Conservation (phyloP, 37 sponge, comb jelly and placozoan genomes). For the Crambe crambe region DNA sequence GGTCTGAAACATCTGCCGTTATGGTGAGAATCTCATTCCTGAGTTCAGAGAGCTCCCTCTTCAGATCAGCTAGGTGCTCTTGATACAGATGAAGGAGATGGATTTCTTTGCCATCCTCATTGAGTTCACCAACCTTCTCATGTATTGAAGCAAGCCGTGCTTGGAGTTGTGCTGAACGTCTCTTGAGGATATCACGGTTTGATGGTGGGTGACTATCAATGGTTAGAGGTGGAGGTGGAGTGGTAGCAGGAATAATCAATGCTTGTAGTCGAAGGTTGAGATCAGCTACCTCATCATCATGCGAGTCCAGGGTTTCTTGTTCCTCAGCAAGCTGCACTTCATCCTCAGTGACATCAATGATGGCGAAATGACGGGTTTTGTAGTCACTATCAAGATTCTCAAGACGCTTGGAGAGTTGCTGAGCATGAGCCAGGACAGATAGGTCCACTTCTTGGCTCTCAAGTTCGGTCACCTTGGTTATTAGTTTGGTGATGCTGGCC, state of each 20-base stretch:
- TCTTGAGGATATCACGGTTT: slow-evolving; percentile 3
- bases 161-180: slow-evolving; percentile 8
- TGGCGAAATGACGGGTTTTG: slow-evolving; percentile 14
- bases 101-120: slow-evolving; percentile 8
- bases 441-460: not conserved
- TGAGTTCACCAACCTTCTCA: slow-evolving; percentile 9
- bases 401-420: slow-evolving; percentile 16
- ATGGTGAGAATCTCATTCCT: slow-evolving; percentile 12
- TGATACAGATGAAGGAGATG: slow-evolving; percentile 25
- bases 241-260: slow-evolving; percentile 2
- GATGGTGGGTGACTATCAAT: not conserved
- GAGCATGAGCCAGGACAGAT: not conserved
- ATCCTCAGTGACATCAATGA: slow-evolving; percentile 5
- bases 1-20: too few relatives aligned
- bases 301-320: slow-evolving; percentile 9
- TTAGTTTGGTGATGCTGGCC: slow-evolving; percentile 12
- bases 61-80: slow-evolving; percentile 28
- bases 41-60: slow-evolving; percentile 36
- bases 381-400: slow-evolving; percentile 20
- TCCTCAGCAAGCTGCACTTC: slow-evolving; percentile 10
- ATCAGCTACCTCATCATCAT: slow-evolving; percentile 17
- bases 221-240: not conserved
- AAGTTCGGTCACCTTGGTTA: slow-evolving; percentile 2
- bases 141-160: slow-evolving; percentile 4
- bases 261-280: slow-evolving; percentile 5